Percentiles rank a stretch among this genome's conserved stretches.
phyloP scores from a whole-genome alignment of 2,797 vertebrate species.

The Lutjanus campechanus region DNA sequence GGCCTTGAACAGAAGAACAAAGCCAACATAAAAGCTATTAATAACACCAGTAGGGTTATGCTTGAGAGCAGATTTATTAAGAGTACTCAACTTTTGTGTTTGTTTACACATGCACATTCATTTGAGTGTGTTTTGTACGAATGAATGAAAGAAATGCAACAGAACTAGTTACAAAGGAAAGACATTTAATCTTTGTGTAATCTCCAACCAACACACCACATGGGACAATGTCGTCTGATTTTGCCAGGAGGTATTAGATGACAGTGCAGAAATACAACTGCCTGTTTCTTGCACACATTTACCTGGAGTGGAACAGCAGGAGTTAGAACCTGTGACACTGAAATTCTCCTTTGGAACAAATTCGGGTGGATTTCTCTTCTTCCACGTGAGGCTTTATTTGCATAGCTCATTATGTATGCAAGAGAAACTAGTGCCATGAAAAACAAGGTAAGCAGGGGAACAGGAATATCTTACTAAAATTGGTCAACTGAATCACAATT shows the following conservation, averaged over 20 bases:
- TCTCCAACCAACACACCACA: constrained; percentile 3
- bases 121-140: background rate
- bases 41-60: background rate
- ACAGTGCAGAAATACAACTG: constrained; percentile 1
- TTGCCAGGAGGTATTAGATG: constrained; percentile 21
- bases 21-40: background rate
- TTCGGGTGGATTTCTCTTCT: background rate
- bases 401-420: rapidly evolving
- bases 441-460: background rate
- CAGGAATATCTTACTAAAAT: background rate
- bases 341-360: background rate
- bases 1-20: background rate
- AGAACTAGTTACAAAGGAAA: constrained; percentile 2
- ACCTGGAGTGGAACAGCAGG: constrained; percentile 6
- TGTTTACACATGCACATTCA: background rate
- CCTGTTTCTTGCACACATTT: background rate
- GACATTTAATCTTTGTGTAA: background rate
- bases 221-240: background rate
- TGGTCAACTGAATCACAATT: background rate
- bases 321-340: background rate
- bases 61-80: background rate
- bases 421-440: background rate
- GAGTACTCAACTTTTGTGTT: background rate
- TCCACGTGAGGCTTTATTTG: background rate
- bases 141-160: constrained; percentile 11